A percentile compares a stretch with the other conserved stretches of the same genome.
phyloP scores from a whole-genome alignment of 1,140 invertebrate genomes.

The Laupala kohalensis region DNA sequence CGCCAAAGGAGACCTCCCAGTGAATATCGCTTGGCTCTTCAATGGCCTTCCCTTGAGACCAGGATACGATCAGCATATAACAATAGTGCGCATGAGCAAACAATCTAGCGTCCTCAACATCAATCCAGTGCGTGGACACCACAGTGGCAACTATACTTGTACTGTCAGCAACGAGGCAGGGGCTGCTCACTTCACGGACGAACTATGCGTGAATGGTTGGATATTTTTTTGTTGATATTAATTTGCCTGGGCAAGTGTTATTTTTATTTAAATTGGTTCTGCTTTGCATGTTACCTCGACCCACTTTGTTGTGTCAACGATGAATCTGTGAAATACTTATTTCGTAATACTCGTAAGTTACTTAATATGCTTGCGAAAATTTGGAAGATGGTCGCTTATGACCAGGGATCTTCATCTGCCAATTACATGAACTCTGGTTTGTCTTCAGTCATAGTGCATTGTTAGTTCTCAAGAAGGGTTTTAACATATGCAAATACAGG shows the following conservation, averaged over 20 bases:
- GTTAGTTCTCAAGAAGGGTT: too few relatives aligned
- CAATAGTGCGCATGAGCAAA: background rate
- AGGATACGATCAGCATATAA: slow-evolving; percentile 15
- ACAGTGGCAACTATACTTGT: slow-evolving; percentile 20
- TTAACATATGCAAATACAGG: too few relatives aligned
- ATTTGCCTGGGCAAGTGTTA: background rate
- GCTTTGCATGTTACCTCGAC: too few relatives aligned
- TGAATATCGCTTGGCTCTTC: slow-evolving; percentile 43
- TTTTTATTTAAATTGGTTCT: background rate
- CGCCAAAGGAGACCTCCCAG: slow-evolving; percentile 38
- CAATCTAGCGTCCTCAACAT: background rate
- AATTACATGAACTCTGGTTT: too few relatives aligned
- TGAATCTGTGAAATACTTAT: too few relatives aligned
- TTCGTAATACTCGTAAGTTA: too few relatives aligned
- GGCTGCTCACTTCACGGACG: slow-evolving; percentile 45
- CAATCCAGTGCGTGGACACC: slow-evolving; percentile 19
- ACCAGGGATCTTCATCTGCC: too few relatives aligned
- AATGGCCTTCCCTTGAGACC: slow-evolving; percentile 43
- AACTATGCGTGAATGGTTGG: slow-evolving; percentile 57
- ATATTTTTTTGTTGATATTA: background rate
- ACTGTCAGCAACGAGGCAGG: slow-evolving; percentile 52
- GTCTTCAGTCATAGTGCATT: too few relatives aligned
- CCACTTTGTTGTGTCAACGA: too few relatives aligned
- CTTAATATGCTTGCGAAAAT: too few relatives aligned
- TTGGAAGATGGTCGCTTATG: too few relatives aligned